A percentile compares a stretch with the other conserved stretches of the same genome.
phyloP scores from a whole-genome alignment of 1,140 invertebrate species.

The Ceratosolen solmsi region DNA sequence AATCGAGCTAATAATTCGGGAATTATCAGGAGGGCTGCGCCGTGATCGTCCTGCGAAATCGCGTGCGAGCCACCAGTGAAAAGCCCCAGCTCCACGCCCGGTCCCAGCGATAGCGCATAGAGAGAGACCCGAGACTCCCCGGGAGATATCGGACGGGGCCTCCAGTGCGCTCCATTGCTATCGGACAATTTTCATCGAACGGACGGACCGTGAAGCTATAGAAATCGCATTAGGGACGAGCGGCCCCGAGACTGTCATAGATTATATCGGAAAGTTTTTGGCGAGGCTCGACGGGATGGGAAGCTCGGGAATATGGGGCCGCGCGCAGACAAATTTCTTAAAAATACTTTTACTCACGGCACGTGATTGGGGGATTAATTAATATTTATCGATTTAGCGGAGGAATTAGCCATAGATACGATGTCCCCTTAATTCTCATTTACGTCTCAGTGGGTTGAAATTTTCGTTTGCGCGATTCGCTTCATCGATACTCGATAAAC shows the following conservation, averaged over 20 bases:
- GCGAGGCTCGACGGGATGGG: no score
- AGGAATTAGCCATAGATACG: no score
- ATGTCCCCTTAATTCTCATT: no score
- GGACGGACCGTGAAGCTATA: constrained; percentile 8
- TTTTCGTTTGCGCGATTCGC: no score
- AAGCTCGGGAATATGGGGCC: no score
- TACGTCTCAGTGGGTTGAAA: no score
- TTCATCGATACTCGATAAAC: no score
- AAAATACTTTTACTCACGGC: background rate
- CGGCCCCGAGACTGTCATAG: background rate
- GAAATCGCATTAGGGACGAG: constrained; percentile 31
- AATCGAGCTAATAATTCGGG: constrained; percentile 1
- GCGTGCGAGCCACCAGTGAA: background rate
- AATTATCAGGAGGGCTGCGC: background rate
- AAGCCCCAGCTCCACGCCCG: background rate
- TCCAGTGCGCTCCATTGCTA: background rate
- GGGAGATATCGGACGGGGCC: background rate
- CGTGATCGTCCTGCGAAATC: background rate
- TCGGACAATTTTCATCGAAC: constrained; percentile 31
- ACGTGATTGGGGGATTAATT: no score
- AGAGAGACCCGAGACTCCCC: constrained; percentile 7
- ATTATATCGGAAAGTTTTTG: constrained; percentile 7
- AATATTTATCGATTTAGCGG: no score
- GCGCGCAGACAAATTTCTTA: background rate
- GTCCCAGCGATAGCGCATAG: background rate